Base-by-base conservation (phyloP, 1,140 invertebrate genomes). In the Leptinotarsa defecta region DNA sequence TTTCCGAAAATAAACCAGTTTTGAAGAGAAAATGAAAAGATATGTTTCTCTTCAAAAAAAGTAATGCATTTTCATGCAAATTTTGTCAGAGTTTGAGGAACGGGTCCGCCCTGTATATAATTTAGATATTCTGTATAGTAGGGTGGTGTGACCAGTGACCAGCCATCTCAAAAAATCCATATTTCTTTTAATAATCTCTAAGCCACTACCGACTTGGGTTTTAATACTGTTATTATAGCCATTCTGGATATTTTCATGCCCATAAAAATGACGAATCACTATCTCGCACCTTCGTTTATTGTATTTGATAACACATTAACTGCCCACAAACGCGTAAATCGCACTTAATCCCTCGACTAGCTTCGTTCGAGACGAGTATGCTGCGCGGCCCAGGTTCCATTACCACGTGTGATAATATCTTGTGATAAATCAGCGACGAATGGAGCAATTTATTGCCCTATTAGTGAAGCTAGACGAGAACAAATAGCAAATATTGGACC, bases 401-500 rank as follows among this genome's bases (percentile, higher is more conserved):
- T 20, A 65, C 64, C 64, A 65, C 34, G 68, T 49, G 68, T 52
- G 68, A 70, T 81, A 79, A 74, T 71, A 78, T 81, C 75, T 74
- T 67, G 71, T 76, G 74, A 78, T 81, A 81, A 81, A 81, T 81
- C 79, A 80, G 72, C 78, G 77, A 80, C 79, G 78, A 78, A 78
- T 78, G 71, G 63, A 19, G 75, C 70, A 78, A 81, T 81, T 81
- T 81, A 81, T 81, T 79, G 74, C 75, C 68, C 77, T 76, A 80
- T 79, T 81, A 78, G 75, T 62, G 67, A 67, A 74, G 74, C 74
- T 78, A 81, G 79, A 80, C 76, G 78, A 74, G 74, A 78, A 81
- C 79, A 81, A 80, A 80, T 80, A 80, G 79, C 75, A 79, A 80
- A 81, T 80, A 79, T 79, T 78, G 73, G 75, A 69, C 74, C 77